Base-by-base conservation (phyloP, 2,888 invertebrate genomes). In the Sinopyrophorus schimmeli region DNA sequence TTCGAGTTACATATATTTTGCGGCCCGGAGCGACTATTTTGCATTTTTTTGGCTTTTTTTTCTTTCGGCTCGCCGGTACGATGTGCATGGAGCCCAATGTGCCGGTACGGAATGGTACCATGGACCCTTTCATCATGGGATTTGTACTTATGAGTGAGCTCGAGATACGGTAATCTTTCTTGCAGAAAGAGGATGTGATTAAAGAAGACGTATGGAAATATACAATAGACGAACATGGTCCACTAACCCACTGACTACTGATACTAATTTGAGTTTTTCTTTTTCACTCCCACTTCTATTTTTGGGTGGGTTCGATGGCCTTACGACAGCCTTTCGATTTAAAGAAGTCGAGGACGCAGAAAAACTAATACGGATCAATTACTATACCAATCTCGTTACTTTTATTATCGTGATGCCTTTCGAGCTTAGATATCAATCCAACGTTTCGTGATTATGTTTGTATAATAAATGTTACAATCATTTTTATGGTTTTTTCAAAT, bases 231-330 rank as follows among this genome's bases (percentile, higher is more conserved):
- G 47, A 54, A 44, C 50, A 51, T 56, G 58, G 47, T 58, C 58
- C 54, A 58, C 58, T 58, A 53, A 58, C 58, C 58, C 53, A 58
- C 54, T 58, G 58, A 58, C 58, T 50, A 56, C 58, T 38, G 50
- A 54, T 41, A 57, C 57, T 39, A 57, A 57, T 57, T 57, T 55
- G 38, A 53, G 55, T 57, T 57, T 55, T 55, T 51, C 51, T 55
- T 57, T 53, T 55, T 57, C 31, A 53, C 53, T 55, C 57, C 54
- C 57, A 55, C 55, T 54, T 32, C 34, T 43, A 43, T 44, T 57
- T 55, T 55, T 46, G 57, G 54, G 46, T 28, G 42, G 38, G 54
- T 53, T 54, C 54, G 47, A 43, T 53, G 50, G 40, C 53, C 54
- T 46, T 46, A 15, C 34, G 31, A 27, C 53, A 53, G 50, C 52